Evolutionary conservation across 2,888 invertebrate species (phyloP).

Genomic region (Rhamphomyia laevipes): DNA sequence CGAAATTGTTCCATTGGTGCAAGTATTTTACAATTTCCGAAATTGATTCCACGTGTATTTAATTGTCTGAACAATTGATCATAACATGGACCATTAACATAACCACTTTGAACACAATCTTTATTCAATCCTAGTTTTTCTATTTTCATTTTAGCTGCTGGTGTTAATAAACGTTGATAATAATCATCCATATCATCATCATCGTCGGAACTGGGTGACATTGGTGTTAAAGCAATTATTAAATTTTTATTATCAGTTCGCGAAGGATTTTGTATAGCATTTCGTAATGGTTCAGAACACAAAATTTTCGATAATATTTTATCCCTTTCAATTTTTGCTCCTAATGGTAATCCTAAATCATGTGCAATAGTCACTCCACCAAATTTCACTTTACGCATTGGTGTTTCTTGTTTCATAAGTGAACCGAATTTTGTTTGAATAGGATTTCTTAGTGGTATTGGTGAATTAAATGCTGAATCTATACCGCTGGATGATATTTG

Average conservation of each 20-base stretch:
- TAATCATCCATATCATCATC: slow-evolving; percentile 28
- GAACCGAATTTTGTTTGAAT: slow-evolving; percentile 25
- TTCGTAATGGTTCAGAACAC: slow-evolving; percentile 28
- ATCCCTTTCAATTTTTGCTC: slow-evolving; percentile 32
- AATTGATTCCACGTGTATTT: slow-evolving; percentile 42
- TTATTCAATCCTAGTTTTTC: slow-evolving; percentile 44
- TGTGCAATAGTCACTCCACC: slow-evolving; percentile 27
- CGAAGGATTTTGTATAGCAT: slow-evolving; percentile 22
- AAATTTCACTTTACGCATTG: slow-evolving; percentile 33
- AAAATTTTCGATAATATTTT: slow-evolving; percentile 30
- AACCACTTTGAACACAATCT: slow-evolving; percentile 44
- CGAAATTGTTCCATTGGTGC: slow-evolving; percentile 45
- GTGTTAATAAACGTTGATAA: slow-evolving; percentile 40
- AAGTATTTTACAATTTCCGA: slow-evolving; percentile 42
- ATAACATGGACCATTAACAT: slow-evolving; percentile 48
- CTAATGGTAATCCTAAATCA: slow-evolving; percentile 29
- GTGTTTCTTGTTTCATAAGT: slow-evolving; percentile 34
- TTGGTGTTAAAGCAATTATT: slow-evolving; percentile 22
- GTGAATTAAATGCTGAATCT: slow-evolving; percentile 27
- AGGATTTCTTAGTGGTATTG: slow-evolving; percentile 27
- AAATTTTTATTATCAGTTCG: slow-evolving; percentile 2
- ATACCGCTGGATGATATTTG: slow-evolving; percentile 11
- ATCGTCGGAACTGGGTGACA: slow-evolving; percentile 40
- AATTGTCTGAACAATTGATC: slow-evolving; percentile 45
- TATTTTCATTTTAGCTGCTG: slow-evolving; percentile 38